Base-by-base conservation (phyloP, 2,888 invertebrate species). In the Gryllus longicercus region DNA sequence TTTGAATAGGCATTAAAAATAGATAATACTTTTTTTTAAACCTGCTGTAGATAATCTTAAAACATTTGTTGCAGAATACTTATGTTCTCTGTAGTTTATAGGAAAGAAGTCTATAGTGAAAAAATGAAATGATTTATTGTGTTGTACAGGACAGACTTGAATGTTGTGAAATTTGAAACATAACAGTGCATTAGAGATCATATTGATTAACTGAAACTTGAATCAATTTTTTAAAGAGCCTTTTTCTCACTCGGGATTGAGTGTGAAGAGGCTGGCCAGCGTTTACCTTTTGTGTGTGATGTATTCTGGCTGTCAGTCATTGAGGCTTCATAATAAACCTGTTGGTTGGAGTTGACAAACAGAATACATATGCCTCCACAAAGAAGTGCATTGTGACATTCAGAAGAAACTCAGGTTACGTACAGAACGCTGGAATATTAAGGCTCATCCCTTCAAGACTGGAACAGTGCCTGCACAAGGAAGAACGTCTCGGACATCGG, bases 91-190 rank as follows among this genome's bases (percentile, higher is more conserved):
- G 63, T 63, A 63, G 63, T 63, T 63, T 14, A 18, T 63, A 63
- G n/a, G 63, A 63, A 63, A 63, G 63, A n/a, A 63, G 63, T 63
- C 63, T 63, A 63, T 63, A 63, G 63, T 63, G 63, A 63, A 63
- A 63, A 63, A 8, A 63, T 63, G 63, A 63, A 63, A 63, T 63
- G 63, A 63, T 63, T 63, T 63, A n/a, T 63, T 63, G 63, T 63
- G 63, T 63, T 63, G 63, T 63, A 63, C 63, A 63, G 63, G n/a
- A 63, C 14, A 18, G 63, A 63, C 63, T 63, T 63, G 63, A 63
- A 63, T 63, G 63, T 63, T 63, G 63, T 63, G 63, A 63, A 63
- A 63, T 18, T 63, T 63, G 63, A 63, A 63, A 63, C 63, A 63
- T 63, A 63, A 63, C 63, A 63, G 63, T 63, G 63, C 63, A 63